Evolutionary conservation across 64 coral and sea anemone species (phyloP).

Genomic region (Montipora foliosa): DNA sequence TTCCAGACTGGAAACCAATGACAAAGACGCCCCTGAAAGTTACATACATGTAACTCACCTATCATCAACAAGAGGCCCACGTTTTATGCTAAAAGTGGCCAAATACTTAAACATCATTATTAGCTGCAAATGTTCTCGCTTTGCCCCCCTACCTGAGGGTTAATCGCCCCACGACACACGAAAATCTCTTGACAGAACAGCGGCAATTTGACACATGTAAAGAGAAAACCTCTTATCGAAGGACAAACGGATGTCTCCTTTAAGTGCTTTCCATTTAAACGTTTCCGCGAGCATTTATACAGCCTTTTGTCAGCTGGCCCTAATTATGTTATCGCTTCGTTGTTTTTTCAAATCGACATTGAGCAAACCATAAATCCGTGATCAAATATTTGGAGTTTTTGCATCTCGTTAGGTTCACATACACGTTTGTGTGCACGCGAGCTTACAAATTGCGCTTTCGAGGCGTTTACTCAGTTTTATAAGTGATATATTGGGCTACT

Average conservation of each 20-base stretch:
- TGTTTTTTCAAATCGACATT: constrained; percentile 54
- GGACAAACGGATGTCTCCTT: constrained; percentile 40
- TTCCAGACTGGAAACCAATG: not conserved
- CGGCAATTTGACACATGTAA: not conserved
- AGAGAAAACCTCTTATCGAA: constrained; percentile 28
- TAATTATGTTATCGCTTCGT: constrained; percentile 57
- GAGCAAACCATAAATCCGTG: constrained; percentile 20
- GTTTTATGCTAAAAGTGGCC: not conserved
- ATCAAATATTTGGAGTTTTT: constrained; percentile 53
- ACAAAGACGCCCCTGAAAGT: not conserved
- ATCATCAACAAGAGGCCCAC: not conserved
- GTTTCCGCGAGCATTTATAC: constrained; percentile 52
- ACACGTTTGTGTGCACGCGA: not conserved
- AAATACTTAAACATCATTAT: constrained; percentile 39
- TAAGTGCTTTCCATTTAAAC: constrained; percentile 58
- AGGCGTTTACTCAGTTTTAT: not conserved
- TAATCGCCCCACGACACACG: not conserved
- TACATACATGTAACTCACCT: not conserved
- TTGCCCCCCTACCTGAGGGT: constrained; percentile 32
- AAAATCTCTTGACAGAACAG: constrained; percentile 18
- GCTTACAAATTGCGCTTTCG: not conserved
- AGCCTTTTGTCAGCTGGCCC: constrained; percentile 45
- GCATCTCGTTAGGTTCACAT: not conserved
- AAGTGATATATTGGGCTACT: not conserved
- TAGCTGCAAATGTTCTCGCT: constrained; percentile 46